Evolutionary conservation across 2,888 invertebrate genomes (phyloP), one percentile per base, ranked within the genome.

Genomic region (Allygus modestus): DNA sequence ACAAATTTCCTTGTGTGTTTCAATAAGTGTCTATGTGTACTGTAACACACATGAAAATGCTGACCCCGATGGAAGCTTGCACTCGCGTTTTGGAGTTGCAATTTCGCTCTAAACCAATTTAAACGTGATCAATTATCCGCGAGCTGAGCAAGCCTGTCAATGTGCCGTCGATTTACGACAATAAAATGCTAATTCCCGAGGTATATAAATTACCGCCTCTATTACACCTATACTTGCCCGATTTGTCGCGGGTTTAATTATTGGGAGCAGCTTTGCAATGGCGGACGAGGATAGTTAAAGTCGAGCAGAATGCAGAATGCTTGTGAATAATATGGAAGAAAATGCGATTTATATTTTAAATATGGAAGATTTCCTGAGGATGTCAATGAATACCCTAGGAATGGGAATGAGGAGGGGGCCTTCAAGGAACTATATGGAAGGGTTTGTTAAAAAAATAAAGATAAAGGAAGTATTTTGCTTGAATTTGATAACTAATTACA

Each of bases 131-230:
- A 65, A 65, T 65, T 65, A 65, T 65, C 65, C 20, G 9, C 23
- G 15, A 15, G 23, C 58, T 26, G 58, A 58, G 58, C 58, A 58
- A 65, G 28, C 65, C 65, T 28, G 65, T 28, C 65, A 65, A 65
- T 65, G 65, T 2, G 65, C 9, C 31, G 65, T 65, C 65, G 65
- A 65, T 65, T 65, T 65, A 65, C 65, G 65, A 65, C 65, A 65
- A 65, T 65, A 65, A 65, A 65, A 65, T 65, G 65, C 65, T 65
- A 65, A 65, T 65, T 65, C 65, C 65, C 65, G n/a, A 26, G 31
- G 65, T 65, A 65, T 65, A 65, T 65, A 65, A 65, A 65, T 65
- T 65, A 65, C 65, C 65, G 31, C 26, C 65, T 65, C 65, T 28
- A 65, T 28, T 65, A 28, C 65, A 65, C 65, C 65, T 65, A 28